Percentiles rank a stretch among this genome's conserved stretches.
These are phyloP conservation scores for Heteromormyrus szaboi DNA, from an alignment of 2,797 vertebrate genomes.

Conservation along the genomic window DNA sequence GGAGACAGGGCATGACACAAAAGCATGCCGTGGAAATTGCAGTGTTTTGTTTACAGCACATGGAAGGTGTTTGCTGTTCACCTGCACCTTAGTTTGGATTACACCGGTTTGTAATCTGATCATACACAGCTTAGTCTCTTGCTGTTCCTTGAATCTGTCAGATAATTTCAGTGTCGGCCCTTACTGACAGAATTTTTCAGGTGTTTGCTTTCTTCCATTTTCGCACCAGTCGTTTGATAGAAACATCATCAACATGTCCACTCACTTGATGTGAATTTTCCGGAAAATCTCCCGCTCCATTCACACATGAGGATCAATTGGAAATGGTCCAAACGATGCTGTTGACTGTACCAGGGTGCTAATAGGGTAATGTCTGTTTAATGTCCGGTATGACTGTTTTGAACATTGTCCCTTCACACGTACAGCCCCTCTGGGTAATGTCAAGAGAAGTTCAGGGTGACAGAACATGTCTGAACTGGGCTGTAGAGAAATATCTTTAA, in stretches of 20 bases:
- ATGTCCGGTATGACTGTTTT: not conserved
- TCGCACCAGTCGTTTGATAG: not conserved
- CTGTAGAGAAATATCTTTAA: not conserved
- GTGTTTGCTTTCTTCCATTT: not conserved
- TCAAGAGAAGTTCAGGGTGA: not conserved
- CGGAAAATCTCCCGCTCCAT: not conserved
- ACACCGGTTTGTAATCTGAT: not conserved
- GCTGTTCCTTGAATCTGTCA: not conserved
- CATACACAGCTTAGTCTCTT: not conserved
- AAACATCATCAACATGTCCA: not conserved
- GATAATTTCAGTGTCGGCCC: not conserved
- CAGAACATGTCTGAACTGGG: not conserved
- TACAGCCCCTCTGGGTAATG: not conserved
- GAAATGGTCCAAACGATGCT: not conserved
- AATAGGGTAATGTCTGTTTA: not conserved
- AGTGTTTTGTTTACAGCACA: not conserved
- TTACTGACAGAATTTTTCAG: not conserved
- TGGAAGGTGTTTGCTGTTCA: not conserved
- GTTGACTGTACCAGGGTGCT: not conserved
- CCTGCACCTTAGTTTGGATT: not conserved
- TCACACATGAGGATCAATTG: not conserved
- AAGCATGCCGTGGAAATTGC: not conserved
- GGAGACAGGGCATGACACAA: not conserved
- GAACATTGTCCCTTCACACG: not conserved
- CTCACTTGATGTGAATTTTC: not conserved